These are phyloP conservation scores for Saxidomus purpurata DNA, from an alignment of 1,140 invertebrate species.

Conservation along the genomic window DNA sequence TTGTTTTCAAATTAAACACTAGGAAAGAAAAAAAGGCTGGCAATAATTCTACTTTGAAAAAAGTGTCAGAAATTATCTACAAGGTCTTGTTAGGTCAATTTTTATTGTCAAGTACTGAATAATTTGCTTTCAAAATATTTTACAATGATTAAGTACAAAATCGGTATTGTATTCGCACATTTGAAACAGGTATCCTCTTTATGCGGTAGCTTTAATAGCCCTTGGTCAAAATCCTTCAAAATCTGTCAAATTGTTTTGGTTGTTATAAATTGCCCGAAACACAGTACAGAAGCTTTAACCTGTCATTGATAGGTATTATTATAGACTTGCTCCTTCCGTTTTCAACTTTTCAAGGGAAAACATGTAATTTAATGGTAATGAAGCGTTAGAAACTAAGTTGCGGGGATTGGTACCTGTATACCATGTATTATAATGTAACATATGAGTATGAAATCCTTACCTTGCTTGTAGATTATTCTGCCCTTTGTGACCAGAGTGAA, in stretches of 20 bases:
- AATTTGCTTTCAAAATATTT: constrained; percentile 17
- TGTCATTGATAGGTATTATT: constrained; percentile 16
- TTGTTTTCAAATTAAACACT: no score
- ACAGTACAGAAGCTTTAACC: neutral
- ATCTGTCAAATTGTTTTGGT: neutral
- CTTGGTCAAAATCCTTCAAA: constrained; percentile 3
- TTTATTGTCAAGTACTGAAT: neutral
- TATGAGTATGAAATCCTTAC: no score
- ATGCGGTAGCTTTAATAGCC: neutral
- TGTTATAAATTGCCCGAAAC: neutral
- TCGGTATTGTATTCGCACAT: neutral
- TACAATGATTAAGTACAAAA: constrained; percentile 5
- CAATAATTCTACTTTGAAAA: no score
- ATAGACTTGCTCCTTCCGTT: neutral
- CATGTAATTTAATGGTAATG: neutral
- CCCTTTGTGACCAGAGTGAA: no score
- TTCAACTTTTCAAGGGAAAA: neutral
- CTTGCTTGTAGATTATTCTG: no score
- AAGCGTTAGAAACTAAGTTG: neutral
- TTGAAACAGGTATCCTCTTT: neutral
- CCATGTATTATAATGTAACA: no score
- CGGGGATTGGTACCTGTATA: no score
- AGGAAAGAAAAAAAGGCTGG: no score
- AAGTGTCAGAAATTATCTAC: no score
- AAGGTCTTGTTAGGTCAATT: constrained; percentile 8